Conservation (phyloP, 37 sponge, comb jelly and placozoan genomes). For the Oopsacas minuta region DNA sequence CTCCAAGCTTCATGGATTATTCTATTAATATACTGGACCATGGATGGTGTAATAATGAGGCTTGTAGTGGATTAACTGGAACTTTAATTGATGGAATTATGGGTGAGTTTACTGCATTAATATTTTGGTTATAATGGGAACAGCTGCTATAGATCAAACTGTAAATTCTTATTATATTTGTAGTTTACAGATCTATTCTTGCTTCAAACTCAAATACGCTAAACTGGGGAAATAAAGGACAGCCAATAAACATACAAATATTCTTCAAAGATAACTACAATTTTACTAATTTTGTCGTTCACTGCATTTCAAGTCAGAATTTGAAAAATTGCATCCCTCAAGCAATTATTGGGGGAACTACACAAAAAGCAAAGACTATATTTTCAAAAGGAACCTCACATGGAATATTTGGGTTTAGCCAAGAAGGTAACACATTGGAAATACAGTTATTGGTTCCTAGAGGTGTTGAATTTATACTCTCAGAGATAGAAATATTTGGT, state of each 20-base stretch:
- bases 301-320: neutral
- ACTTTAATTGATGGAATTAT: slow-evolving; percentile 2
- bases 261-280: neutral
- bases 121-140: neutral
- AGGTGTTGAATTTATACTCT: neutral
- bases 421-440: neutral
- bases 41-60: neutral
- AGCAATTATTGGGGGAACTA: neutral
- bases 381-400: neutral
- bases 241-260: neutral
- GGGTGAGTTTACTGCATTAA: neutral
- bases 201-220: too few species aligned
- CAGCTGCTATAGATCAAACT: too few species aligned
- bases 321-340: neutral
- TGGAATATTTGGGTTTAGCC: neutral
- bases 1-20: neutral
- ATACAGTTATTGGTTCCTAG: neutral
- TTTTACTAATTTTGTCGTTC: neutral
- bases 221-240: neutral
- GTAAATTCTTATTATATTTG: too few species aligned
- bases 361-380: neutral
- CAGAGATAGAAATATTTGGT: neutral
- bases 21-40: neutral
- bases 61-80: neutral
- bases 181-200: too few species aligned